phyloP scores from a whole-genome alignment of 35 echinoderm and acorn worm genomes.

The Amphiura filiformis region DNA sequence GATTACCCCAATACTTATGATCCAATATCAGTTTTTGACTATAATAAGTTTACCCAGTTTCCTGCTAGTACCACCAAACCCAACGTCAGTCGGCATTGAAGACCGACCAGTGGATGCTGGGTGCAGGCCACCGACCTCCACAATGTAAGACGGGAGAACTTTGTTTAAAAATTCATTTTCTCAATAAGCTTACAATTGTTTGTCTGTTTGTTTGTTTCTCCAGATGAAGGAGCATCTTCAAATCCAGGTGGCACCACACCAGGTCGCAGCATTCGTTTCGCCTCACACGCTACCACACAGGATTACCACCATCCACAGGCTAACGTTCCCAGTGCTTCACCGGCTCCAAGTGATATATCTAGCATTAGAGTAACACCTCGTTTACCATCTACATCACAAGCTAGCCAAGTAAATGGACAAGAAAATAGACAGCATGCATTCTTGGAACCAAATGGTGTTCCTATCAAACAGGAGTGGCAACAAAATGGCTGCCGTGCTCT shows the following conservation, averaged over 20 bases:
- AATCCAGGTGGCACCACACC: neutral
- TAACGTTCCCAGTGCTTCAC: slow-evolving; percentile 29
- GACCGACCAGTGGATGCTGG: too few relatives aligned
- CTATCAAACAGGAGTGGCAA: slow-evolving; percentile 70
- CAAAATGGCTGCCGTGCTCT: slow-evolving; percentile 33
- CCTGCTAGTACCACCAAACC: too few relatives aligned
- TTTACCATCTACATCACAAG: slow-evolving; percentile 18
- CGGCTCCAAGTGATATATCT: slow-evolving; percentile 87
- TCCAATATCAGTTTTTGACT: too few relatives aligned
- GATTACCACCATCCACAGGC: neutral
- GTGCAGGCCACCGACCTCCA: too few relatives aligned
- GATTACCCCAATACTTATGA: too few relatives aligned
- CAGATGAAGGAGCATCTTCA: neutral
- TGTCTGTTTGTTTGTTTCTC: neutral
- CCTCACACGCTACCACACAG: neutral
- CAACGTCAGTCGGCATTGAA: too few relatives aligned
- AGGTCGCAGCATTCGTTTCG: neutral
- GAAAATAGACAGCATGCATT: slow-evolving; percentile 42
- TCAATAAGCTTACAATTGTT: too few relatives aligned
- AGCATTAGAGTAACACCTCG: slow-evolving; percentile 72
- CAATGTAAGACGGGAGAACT: too few relatives aligned
- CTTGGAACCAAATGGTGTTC: slow-evolving; percentile 47
- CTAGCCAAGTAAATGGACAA: slow-evolving; percentile 27
- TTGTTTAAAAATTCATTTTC: too few relatives aligned
- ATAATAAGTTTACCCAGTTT: too few relatives aligned